These are phyloP conservation scores for Sebastes oblongus DNA, from an alignment of 2,797 vertebrate genomes.

Conservation along the genomic window DNA sequence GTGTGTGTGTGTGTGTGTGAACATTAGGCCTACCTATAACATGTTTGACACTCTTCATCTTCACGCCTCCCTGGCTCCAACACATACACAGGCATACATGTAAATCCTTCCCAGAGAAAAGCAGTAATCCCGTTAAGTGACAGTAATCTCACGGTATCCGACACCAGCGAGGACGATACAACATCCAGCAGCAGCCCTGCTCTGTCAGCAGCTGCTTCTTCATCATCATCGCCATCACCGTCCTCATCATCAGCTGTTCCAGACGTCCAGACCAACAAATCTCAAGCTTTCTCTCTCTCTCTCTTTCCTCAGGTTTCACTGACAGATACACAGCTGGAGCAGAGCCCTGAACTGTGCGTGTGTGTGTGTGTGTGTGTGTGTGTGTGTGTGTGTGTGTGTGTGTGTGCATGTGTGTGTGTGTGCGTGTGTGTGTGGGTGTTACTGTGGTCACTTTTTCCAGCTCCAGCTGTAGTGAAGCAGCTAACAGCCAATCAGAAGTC, in stretches of 20 bases:
- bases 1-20: neutral
- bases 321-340: neutral
- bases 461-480: slow-evolving; percentile 51
- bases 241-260: slow-evolving; percentile 2
- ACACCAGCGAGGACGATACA: neutral
- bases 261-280: slow-evolving; percentile 2
- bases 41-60: slow-evolving; percentile 60
- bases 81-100: neutral
- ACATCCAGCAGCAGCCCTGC: neutral
- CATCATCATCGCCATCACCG: slow-evolving; percentile 21
- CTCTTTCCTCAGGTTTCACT: neutral
- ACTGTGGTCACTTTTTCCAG: slow-evolving; percentile 73
- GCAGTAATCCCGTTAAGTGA: slow-evolving; percentile 24
- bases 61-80: neutral
- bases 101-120: slow-evolving; percentile 25
- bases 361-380: slow-evolving; percentile 18
- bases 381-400: slow-evolving; percentile 4
- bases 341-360: slow-evolving; percentile 12
- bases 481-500: slow-evolving; percentile 44
- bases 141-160: slow-evolving; percentile 29
- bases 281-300: neutral
- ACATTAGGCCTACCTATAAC: slow-evolving; percentile 58
- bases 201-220: slow-evolving; percentile 4
- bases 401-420: neutral
- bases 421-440: slow-evolving; percentile 14